Base-by-base conservation (phyloP, 2,888 invertebrate species). In the Synanthedon tipuliformis region DNA sequence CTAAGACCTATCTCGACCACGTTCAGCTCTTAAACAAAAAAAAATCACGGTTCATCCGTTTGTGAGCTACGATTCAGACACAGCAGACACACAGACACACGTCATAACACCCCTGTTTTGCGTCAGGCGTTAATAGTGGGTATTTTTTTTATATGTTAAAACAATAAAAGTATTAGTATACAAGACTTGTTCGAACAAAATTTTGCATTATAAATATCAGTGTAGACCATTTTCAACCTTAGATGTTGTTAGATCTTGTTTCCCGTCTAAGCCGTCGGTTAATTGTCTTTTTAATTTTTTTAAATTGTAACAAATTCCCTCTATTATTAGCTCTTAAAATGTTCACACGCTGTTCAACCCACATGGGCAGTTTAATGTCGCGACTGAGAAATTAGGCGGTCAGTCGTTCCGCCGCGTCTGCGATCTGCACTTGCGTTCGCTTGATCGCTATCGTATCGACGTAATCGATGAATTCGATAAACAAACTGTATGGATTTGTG, bases 321-420 rank as follows among this genome's bases (percentile, higher is more conserved):
- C 45, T 45, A 45, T 45, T 45, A 45, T 45, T 45, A 45, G 45
- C 45, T 45, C 13, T 45, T 45, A n/a, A 45, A 13, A 45, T 45
- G 13, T 45, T 45, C 45, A 45, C 45, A 45, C 45, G 45, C 45
- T 45, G 16, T 16, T 18, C 57, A 61, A 56, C 61, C 59, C 61
- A 59, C 57, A 59, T 65, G 59, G 58, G 54, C 56, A 54, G 51
- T 52, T 56, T 53, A 61, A 59, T 62, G 68, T 68, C 65, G 59
- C 55, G 55, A 52, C 57, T 65, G 59, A 73, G 77, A 73, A 74
- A 77, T 81, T 76, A 67, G 75, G 72, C 71, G 70, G 74, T 65
- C 81, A 82, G 83, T 82, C 69, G 70, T 57, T 66, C 58, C 73
- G 71, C 59, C 72, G 83, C 75, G 72, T 68, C 73, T 69, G 75